Evolutionary conservation across 2,888 invertebrate genomes (phyloP).

Genomic region (Orthonychiurus folsomi): DNA sequence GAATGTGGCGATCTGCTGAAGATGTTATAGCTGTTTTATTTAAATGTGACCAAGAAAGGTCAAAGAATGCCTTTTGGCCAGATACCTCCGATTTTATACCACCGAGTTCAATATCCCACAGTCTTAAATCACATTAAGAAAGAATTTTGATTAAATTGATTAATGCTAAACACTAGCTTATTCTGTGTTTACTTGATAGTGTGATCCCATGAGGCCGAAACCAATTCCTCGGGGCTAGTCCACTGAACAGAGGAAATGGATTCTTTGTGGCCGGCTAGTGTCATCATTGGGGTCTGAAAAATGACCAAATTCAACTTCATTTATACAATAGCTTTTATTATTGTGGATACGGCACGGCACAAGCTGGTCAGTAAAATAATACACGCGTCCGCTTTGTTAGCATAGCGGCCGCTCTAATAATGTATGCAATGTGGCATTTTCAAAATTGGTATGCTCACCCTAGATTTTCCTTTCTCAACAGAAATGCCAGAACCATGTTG

Average conservation of each 20-base stretch:
- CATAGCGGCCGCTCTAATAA: no score
- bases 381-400: no score
- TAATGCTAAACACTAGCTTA: no score
- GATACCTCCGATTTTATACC: constrained; percentile 72
- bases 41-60: constrained; percentile 69
- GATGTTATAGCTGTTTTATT: constrained; percentile 68
- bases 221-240: constrained; percentile 66
- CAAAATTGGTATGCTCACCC: constrained; percentile 12
- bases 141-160: no score
- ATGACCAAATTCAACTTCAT: neutral
- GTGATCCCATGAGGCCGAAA: constrained; percentile 92
- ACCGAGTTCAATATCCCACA: constrained; percentile 86
- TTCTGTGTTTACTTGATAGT: no score
- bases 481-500: constrained; percentile 41
- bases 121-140: no score
- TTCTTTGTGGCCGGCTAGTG: constrained; percentile 86
- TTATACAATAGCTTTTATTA: constrained; percentile 1
- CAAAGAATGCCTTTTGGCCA: constrained; percentile 84
- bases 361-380: no score
- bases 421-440: no score
- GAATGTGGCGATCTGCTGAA: constrained; percentile 81
- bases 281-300: constrained; percentile 65
- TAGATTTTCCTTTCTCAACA: constrained; percentile 8
- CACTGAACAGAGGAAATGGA: constrained; percentile 76
- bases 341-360: no score